phyloP scores from a whole-genome alignment of 2,113 vertebrate species.

The Mungos mungo region DNA sequence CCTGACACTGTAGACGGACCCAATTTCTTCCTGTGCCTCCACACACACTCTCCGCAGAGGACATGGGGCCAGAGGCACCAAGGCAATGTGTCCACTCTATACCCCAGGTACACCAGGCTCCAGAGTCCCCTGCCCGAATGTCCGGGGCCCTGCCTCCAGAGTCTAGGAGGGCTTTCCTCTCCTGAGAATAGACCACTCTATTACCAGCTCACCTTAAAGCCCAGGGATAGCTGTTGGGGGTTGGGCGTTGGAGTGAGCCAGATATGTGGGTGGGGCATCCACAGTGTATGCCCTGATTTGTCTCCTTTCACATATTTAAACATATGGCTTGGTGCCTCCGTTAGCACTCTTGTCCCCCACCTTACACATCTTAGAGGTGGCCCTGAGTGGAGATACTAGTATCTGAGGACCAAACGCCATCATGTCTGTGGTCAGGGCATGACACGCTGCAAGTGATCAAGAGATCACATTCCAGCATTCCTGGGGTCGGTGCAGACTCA shows the following conservation, averaged over 20 bases:
- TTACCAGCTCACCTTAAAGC: background rate
- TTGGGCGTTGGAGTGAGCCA: background rate
- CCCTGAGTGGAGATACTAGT: background rate
- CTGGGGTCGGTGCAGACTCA: background rate
- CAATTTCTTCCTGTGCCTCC: background rate
- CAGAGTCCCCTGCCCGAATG: background rate
- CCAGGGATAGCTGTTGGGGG: background rate
- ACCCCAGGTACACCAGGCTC: background rate
- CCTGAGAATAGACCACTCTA: background rate
- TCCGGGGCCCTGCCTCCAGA: background rate
- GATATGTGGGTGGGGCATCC: background rate
- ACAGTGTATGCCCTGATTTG: background rate
- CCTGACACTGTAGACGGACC: background rate
- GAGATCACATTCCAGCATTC: background rate
- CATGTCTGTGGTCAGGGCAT: background rate
- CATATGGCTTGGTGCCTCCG: background rate
- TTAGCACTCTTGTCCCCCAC: background rate
- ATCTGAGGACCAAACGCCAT: background rate
- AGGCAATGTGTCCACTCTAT: background rate
- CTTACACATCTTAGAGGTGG: background rate
- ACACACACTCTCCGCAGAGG: background rate
- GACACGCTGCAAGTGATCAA: background rate
- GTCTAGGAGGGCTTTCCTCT: too few species aligned
- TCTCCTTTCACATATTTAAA: background rate
- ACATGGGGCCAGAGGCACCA: background rate